Base-by-base conservation (phyloP, 2,797 vertebrate genomes). In the Xenentodon cancila region DNA sequence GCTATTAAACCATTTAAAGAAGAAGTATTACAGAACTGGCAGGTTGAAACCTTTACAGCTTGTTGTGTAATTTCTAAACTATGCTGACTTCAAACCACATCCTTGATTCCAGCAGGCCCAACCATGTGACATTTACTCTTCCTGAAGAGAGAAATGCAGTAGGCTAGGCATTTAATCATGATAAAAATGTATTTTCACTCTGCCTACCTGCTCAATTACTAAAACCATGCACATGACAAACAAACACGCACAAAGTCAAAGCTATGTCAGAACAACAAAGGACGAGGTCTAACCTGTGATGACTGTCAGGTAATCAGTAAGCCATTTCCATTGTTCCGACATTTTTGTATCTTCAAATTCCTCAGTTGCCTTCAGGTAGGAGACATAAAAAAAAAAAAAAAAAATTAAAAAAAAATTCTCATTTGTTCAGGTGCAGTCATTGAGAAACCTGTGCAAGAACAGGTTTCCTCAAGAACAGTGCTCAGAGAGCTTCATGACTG, bases 241-340 rank as follows among this genome's bases (percentile, higher is more conserved):
- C 25, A 25, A 3, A 25, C 25, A 25, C 25, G 5, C 25, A 25
- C 7, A 30, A 6, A 30, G 25, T 25, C 25, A 30, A 30, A 30
- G 30, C 30, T 8, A 8, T 8, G 4, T 5, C 4, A 25, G 12
- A 7, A 18, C 4, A 15, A 32, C 5, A 5, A 42, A 2, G 27
- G 4, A 47, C 3, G 2, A 19, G 68, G 22, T 40, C 5, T 2
- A 22, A 70, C 73, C 34, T 22, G 1, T 50, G 8, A 47, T 1
- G 1, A 59, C 32, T 9, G 0, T 12, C 12, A 93, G 64, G 62
- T 84, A 72, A 5, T 84, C 80, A 4, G 82, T 79, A 13, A 93
- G 77, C 0, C 0, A 27, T 1, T 9, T 2, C 92, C 84, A 92
- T 1, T 76, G 40, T 21, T 21, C 71, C 1, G 78, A 64, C 4